phyloP scores from a whole-genome alignment of 2,888 invertebrate genomes.

The Phania funesta region DNA sequence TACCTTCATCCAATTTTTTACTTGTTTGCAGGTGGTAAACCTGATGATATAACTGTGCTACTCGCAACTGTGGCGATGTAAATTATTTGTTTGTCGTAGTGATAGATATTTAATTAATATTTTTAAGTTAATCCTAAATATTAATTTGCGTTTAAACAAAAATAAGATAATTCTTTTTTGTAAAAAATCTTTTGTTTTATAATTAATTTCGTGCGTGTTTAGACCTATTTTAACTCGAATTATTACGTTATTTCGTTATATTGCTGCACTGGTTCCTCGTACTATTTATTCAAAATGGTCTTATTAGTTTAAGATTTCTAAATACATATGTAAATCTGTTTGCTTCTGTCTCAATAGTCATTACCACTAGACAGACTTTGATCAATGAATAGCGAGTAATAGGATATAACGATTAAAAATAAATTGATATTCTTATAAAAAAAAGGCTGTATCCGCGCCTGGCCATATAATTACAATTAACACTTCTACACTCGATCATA shows the following conservation, averaged over 20 bases:
- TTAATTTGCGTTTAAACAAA: conserved; percentile 51
- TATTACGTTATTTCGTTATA: neutral
- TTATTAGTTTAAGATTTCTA: conserved; percentile 57
- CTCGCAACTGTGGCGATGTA: conserved; percentile 93
- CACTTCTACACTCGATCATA: conserved; percentile 11
- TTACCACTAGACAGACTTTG: too few relatives aligned
- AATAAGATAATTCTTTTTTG: conserved; percentile 27
- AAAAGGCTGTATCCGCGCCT: too few relatives aligned
- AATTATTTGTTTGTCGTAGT: conserved; percentile 61
- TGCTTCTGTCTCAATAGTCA: conserved; percentile 56
- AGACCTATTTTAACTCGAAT: conserved; percentile 6
- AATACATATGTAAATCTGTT: conserved; percentile 51
- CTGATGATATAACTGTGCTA: conserved; percentile 98
- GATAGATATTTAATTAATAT: conserved; percentile 49
- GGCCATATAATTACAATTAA: too few relatives aligned
- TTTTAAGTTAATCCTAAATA: conserved; percentile 51
- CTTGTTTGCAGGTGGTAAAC: conserved; percentile 91
- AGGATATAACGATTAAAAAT: too few relatives aligned
- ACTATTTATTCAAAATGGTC: conserved; percentile 27
- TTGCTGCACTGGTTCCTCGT: conserved; percentile 12
- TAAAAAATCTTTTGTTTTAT: conserved; percentile 30
- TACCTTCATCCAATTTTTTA: neutral
- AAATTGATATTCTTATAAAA: conserved; percentile 26
- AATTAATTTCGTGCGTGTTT: conserved; percentile 27
- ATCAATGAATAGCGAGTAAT: too few relatives aligned